Evolutionary conservation across 1,140 invertebrate species (phyloP).

Genomic region (Calephelis virginiensis): DNA sequence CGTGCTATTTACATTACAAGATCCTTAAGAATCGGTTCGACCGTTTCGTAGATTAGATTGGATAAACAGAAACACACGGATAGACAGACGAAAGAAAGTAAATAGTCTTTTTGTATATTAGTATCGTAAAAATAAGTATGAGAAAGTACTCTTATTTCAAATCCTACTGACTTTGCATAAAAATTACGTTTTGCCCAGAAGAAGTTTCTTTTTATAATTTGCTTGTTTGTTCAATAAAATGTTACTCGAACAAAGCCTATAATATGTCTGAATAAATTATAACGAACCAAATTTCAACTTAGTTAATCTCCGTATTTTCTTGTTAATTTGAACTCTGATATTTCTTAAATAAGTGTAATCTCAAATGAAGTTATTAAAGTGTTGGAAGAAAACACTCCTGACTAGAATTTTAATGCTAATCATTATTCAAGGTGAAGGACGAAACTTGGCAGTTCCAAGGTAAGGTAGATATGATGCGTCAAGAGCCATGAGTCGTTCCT

Average conservation of each 20-base stretch:
- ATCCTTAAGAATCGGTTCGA: too few species aligned
- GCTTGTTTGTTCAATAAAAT: too few species aligned
- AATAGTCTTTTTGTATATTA: too few species aligned
- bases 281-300: neutral
- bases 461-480: neutral
- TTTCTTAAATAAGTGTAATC: neutral
- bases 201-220: too few species aligned
- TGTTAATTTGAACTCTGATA: neutral
- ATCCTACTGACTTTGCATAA: too few species aligned
- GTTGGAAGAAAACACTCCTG: neutral
- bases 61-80: too few species aligned
- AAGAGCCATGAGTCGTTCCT: neutral
- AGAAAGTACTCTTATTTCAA: too few species aligned
- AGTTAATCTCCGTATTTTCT: neutral
- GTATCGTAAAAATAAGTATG: too few species aligned
- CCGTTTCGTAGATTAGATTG: too few species aligned
- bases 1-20: too few species aligned
- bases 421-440: slow-evolving; percentile 5
- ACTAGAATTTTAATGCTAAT: neutral
- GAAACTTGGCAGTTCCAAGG: neutral
- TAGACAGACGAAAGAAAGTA: too few species aligned
- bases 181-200: too few species aligned
- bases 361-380: neutral
- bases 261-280: neutral
- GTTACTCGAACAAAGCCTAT: neutral